Conservation (phyloP, 2,888 invertebrate species). For the Melieria picta region DNA sequence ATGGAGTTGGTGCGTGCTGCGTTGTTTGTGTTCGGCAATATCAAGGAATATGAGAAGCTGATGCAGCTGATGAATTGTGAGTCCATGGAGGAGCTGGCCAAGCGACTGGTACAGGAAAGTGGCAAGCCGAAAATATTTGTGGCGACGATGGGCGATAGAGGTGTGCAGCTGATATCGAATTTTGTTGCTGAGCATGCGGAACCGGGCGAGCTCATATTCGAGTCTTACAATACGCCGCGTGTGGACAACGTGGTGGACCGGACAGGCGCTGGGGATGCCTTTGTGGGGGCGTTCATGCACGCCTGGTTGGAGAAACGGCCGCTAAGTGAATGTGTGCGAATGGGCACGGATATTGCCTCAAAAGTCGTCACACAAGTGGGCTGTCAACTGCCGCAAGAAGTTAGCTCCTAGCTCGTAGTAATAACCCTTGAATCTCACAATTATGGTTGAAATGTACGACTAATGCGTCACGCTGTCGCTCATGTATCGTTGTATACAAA, state of each 20-base stretch:
- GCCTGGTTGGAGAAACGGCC: constrained; percentile 65
- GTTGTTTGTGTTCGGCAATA: constrained; percentile 70
- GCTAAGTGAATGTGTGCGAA: constrained; percentile 65
- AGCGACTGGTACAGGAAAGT: constrained; percentile 42
- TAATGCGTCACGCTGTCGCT: too few species aligned
- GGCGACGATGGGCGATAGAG: constrained; percentile 72
- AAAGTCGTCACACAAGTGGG: constrained; percentile 68
- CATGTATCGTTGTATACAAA: too few species aligned
- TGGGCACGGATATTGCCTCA: constrained; percentile 66
- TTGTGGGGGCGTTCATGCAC: constrained; percentile 71
- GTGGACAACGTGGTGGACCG: constrained; percentile 68
- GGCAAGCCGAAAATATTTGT: constrained; percentile 66
- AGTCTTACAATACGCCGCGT: constrained; percentile 61
- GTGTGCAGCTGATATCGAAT: constrained; percentile 67
- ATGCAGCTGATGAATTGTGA: constrained; percentile 53
- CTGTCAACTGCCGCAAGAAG: constrained; percentile 64
- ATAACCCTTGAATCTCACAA: too few species aligned
- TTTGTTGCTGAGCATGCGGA: constrained; percentile 51
- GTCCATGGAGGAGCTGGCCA: constrained; percentile 48
- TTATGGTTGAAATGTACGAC: too few species aligned
- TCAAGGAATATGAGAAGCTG: constrained; percentile 68
- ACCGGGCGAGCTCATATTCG: constrained; percentile 47
- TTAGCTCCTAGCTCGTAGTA: too few species aligned
- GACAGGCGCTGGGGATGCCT: constrained; percentile 72
- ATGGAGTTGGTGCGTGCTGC: constrained; percentile 66